Conservation (phyloP, 2,797 vertebrate species). For the Coregonus suidteri region DNA sequence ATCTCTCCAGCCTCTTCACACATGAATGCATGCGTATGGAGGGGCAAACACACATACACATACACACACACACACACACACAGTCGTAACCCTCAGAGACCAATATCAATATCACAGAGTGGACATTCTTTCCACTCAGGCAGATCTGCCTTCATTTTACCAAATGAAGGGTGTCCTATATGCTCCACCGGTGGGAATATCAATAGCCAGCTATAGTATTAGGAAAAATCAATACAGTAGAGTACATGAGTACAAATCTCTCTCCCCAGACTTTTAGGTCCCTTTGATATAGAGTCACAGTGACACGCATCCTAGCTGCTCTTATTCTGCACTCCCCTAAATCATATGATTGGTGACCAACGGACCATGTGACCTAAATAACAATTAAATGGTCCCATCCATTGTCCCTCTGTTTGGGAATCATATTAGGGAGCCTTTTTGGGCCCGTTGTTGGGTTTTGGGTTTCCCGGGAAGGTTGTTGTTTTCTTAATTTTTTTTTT, state of each 20-base stretch:
- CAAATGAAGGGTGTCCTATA: constrained; percentile 59
- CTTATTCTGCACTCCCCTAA: constrained; percentile 49
- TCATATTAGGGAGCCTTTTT: too few species aligned
- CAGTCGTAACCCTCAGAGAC: constrained; percentile 38
- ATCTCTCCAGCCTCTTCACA: too few species aligned
- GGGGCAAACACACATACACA: constrained; percentile 14
- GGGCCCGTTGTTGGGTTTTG: too few species aligned
- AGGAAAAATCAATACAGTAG: constrained; percentile 67
- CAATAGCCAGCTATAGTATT: constrained; percentile 68
- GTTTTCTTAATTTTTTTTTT: too few species aligned
- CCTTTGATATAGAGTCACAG: constrained; percentile 54
- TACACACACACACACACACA: constrained; percentile 11
- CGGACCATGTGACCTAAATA: constrained; percentile 60
- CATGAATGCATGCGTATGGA: background rate
- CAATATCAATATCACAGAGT: constrained; percentile 57
- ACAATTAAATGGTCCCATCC: constrained; percentile 29
- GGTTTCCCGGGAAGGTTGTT: too few species aligned
- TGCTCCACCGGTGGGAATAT: constrained; percentile 67
- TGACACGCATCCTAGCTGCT: constrained; percentile 53
- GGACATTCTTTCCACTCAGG: constrained; percentile 49
- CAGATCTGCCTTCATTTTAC: constrained; percentile 64
- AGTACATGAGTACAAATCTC: constrained; percentile 65
- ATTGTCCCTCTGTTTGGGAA: too few species aligned
- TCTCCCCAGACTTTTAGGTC: constrained; percentile 49
- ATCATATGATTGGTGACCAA: constrained; percentile 54